phyloP scores from a whole-genome alignment of 1,140 invertebrate species.

The Eufriesea mexicana region DNA sequence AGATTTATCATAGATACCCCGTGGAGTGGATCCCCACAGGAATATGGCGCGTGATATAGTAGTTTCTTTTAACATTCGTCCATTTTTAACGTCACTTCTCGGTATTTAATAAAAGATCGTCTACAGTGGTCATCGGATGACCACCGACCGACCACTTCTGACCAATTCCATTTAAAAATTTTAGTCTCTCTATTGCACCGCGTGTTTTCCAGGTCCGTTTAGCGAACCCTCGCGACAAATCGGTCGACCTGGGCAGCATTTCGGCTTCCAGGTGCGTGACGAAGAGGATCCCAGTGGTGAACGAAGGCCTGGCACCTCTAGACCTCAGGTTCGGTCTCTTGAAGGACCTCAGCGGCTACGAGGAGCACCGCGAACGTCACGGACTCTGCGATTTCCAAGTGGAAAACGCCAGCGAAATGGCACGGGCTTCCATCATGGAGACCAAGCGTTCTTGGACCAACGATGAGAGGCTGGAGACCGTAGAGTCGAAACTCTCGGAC shows the following conservation, averaged over 20 bases:
- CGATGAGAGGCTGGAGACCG: not conserved
- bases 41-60: no score
- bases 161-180: not conserved
- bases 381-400: not conserved
- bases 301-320: conserved; percentile 71
- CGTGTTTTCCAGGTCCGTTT: conserved; percentile 71
- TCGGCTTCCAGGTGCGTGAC: conserved; percentile 62
- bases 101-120: no score
- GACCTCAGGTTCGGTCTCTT: conserved; percentile 68
- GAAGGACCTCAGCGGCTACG: conserved; percentile 35
- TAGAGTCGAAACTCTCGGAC: conserved; percentile 42
- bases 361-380: not conserved
- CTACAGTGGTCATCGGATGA: no score
- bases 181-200: not conserved
- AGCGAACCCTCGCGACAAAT: conserved; percentile 74
- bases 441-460: conserved; percentile 39
- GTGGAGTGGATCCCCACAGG: no score
- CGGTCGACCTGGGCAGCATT: conserved; percentile 76
- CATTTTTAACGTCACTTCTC: no score
- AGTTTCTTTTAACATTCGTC: no score
- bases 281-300: conserved; percentile 73
- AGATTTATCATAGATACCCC: no score
- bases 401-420: not conserved
- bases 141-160: no score
- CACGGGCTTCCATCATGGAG: conserved; percentile 25